Base-by-base conservation (phyloP, 2,888 invertebrate species). In the Apamea crenata region DNA sequence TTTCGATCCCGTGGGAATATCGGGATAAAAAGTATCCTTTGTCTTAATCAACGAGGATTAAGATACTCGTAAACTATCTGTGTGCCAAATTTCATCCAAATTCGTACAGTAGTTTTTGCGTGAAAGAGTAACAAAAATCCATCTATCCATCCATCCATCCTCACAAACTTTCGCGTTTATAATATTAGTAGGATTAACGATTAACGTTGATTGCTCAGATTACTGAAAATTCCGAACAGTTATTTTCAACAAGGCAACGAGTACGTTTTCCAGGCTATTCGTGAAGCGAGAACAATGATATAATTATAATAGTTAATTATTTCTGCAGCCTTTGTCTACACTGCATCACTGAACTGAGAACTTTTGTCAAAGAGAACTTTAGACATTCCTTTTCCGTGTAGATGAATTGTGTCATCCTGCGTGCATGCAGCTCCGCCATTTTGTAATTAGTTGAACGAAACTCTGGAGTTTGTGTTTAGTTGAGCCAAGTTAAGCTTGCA, bases 361-460 rank as follows among this genome's bases (percentile, higher is more conserved):
- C 53, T 8, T 53, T 53, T 53, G 53, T 53, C 36, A 36, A 47
- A 56, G 47, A 61, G 44, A 50, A 71, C 25, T 70, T 59, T 53
- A 5, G 29, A 25, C 25, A 47, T 68, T 56, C 18, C 40, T 32
- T 82, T 81, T 81, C 68, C 74, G 29, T 53, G 53, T 18, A 32
- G 18, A 78, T 67, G 47, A 14, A 56, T 66, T 40, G 56, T 36
- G 10, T 80, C 16, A 32, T 56, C 10, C 50, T 36, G 8, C 68
- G 32, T 47, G 25, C 53, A 53, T 32, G n/a, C 14, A 56, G 4
- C 32, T 12, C 32, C 47, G 16, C 53, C 61, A 56, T 74, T 59
- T 69, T 44, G 25, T 82, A 74, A 50, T 82, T 81, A 16, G 7
- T 47, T 53, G 21, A 25, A 79, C 63, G 18, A 56, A 56, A 44